These are phyloP conservation scores for Charanyca ferruginea DNA, from an alignment of 2,888 invertebrate genomes.

Conservation along the genomic window DNA sequence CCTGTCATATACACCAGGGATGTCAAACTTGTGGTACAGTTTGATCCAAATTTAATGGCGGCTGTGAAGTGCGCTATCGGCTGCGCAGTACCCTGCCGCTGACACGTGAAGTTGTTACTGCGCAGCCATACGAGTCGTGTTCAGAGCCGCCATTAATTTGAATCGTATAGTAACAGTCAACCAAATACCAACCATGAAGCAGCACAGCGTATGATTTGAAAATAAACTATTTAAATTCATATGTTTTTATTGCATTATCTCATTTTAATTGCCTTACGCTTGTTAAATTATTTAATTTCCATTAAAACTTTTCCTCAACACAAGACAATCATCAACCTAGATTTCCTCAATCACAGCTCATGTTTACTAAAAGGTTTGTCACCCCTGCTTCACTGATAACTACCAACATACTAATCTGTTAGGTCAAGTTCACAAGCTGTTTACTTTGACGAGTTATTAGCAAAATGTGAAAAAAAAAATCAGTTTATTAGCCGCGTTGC, in stretches of 20 bases:
- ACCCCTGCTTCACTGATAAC: constrained; percentile 60
- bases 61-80: no score
- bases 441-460: constrained; percentile 81
- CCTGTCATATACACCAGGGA: constrained; percentile 46
- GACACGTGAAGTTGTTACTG: no score
- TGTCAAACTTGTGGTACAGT: constrained; percentile 23
- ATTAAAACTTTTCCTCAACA: not conserved
- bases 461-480: constrained; percentile 85
- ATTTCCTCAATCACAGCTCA: constrained; percentile 1
- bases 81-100: no score
- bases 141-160: no score
- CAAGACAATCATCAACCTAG: not conserved
- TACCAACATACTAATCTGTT: constrained; percentile 78
- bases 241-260: no score
- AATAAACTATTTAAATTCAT: no score
- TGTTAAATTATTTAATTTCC: not conserved
- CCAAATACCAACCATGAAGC: not conserved
- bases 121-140: no score
- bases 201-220: no score
- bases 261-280: no score
- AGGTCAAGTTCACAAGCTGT: constrained; percentile 88
- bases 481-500: constrained; percentile 78
- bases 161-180: no score
- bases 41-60: no score
- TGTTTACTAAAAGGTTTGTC: constrained; percentile 40